These are phyloP conservation scores for Artibeus jamaicensis DNA, from an alignment of 2,797 vertebrate species.

Conservation along the genomic window DNA sequence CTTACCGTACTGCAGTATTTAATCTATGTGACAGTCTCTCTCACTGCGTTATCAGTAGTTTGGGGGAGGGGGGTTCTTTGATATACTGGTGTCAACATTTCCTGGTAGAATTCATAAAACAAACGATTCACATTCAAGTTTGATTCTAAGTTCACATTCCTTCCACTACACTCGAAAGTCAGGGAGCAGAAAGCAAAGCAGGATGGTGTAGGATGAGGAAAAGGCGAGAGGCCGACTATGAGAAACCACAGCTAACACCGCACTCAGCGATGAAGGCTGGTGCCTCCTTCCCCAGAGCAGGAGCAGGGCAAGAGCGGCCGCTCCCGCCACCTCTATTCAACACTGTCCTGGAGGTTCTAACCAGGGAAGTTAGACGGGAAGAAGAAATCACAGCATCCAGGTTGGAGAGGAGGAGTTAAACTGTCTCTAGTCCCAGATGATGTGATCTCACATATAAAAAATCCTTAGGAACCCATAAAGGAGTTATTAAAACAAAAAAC, in stretches of 20 bases:
- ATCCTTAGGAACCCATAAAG: neutral
- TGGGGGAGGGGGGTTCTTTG: neutral
- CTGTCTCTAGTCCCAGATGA: neutral
- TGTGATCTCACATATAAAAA: neutral
- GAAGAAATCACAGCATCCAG: neutral
- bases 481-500: neutral
- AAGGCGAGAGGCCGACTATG: neutral
- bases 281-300: neutral
- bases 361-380: neutral
- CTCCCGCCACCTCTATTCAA: neutral
- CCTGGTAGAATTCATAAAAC: neutral
- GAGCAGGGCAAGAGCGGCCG: neutral
- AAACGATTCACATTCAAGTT: neutral
- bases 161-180: neutral
- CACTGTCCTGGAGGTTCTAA: neutral
- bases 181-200: neutral
- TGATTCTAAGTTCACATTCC: neutral
- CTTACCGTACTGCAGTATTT: neutral
- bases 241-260: neutral
- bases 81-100: neutral
- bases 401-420: neutral
- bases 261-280: neutral
- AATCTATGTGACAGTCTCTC: neutral
- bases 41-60: neutral
- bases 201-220: neutral